phyloP scores from a whole-genome alignment of 1,140 invertebrate species.

The Homalodisca vitripennis region DNA sequence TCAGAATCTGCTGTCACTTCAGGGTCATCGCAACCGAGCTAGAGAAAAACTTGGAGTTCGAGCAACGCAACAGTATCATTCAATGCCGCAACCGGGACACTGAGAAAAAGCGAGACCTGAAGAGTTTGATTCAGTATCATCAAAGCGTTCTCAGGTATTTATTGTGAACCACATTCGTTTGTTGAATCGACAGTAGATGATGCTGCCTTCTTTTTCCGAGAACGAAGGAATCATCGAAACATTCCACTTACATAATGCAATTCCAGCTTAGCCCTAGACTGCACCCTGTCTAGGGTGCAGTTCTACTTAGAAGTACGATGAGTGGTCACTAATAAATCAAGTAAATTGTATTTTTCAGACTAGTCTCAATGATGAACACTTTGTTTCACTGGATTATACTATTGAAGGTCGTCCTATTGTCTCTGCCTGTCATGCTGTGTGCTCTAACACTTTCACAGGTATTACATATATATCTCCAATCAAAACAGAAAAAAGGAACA shows the following conservation, averaged over 20 bases:
- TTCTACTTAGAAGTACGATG: no score
- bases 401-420: neutral
- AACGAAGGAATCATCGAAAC: no score
- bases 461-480: no score
- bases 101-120: neutral
- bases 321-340: no score
- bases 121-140: neutral
- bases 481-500: no score
- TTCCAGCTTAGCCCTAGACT: no score
- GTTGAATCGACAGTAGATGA: no score
- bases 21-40: neutral
- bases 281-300: no score
- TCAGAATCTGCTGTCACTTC: neutral
- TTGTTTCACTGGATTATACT: neutral
- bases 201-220: no score
- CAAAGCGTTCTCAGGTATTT: neutral
- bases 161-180: no score
- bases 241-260: no score
- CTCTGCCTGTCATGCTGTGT: neutral
- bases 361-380: neutral
- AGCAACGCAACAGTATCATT: neutral
- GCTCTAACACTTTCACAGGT: constrained; percentile 1
- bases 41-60: neutral
- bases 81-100: neutral
- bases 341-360: neutral